Evolutionary conservation across 2,888 invertebrate genomes (phyloP).

Genomic region (Drosophila dives): DNA sequence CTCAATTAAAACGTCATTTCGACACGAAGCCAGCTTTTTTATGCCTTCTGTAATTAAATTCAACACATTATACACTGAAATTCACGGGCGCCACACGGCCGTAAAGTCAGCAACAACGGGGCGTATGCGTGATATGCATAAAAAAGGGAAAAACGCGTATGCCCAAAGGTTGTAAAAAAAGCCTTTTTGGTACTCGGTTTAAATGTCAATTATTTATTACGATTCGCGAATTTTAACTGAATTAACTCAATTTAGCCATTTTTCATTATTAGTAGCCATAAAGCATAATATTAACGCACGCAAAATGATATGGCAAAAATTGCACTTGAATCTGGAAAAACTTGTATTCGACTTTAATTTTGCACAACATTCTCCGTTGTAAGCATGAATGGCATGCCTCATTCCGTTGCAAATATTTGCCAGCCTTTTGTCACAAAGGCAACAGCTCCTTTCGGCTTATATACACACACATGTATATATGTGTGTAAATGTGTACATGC

Average conservation of each 20-base stretch:
- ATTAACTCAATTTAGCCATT: slow-evolving; percentile 63
- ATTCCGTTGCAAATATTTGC: slow-evolving; percentile 28
- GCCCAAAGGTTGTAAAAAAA: slow-evolving; percentile 33
- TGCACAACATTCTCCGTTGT: slow-evolving; percentile 6
- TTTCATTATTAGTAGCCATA: slow-evolving; percentile 69
- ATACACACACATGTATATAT: slow-evolving; percentile 12
- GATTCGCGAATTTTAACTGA: slow-evolving; percentile 48
- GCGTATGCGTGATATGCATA: slow-evolving; percentile 50
- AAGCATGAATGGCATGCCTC: slow-evolving; percentile 6
- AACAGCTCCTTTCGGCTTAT: slow-evolving; percentile 23
- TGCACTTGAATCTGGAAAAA: slow-evolving; percentile 12
- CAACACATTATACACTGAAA: slow-evolving; percentile 39
- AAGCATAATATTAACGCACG: slow-evolving; percentile 42
- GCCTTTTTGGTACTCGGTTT: slow-evolving; percentile 50
- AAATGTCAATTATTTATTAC: slow-evolving; percentile 72
- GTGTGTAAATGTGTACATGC: neutral
- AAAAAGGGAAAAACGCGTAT: slow-evolving; percentile 26
- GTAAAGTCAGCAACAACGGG: slow-evolving; percentile 49
- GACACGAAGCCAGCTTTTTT: slow-evolving; percentile 42
- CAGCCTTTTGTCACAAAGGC: slow-evolving; percentile 39
- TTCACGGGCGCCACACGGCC: neutral
- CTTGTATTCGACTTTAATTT: slow-evolving; percentile 30
- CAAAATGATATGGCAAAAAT: slow-evolving; percentile 42
- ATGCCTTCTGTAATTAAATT: slow-evolving; percentile 62
- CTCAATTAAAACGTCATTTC: slow-evolving; percentile 53